Evolutionary conservation across 92 coral and sea anemone genomes (phyloP).

Genomic region (Parazoanthus swiftii): DNA sequence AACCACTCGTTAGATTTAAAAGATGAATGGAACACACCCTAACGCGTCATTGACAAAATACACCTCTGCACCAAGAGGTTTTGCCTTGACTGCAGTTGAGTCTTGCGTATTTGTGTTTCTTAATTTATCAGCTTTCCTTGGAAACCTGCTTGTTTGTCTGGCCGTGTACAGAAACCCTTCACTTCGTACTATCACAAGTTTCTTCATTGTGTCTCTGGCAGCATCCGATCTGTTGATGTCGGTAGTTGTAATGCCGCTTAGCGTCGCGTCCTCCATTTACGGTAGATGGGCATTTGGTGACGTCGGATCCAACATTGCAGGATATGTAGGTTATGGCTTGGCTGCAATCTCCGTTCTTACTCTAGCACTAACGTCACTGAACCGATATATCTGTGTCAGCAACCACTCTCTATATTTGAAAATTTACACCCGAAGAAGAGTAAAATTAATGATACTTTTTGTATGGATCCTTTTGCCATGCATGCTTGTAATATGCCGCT

Average conservation of each 20-base stretch:
- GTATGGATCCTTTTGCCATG: not conserved
- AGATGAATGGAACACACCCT: not conserved
- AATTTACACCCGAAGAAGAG: not conserved
- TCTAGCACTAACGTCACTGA: not conserved
- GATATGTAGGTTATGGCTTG: not conserved
- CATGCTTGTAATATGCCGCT: not conserved
- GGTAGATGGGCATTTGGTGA: not conserved
- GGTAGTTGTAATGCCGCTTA: not conserved
- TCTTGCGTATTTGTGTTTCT: not conserved
- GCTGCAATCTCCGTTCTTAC: not conserved
- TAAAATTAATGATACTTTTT: not conserved
- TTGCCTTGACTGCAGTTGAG: not conserved
- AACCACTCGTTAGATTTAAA: too few species aligned
- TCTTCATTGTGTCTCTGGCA: constrained; percentile 1
- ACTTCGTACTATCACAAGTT: not conserved
- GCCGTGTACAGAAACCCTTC: not conserved
- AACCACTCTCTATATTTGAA: not conserved
- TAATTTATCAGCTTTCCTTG: not conserved
- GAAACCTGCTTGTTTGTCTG: constrained; percentile 7
- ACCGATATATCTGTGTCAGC: constrained; percentile 4
- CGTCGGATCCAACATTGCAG: not conserved
- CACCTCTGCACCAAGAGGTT: not conserved
- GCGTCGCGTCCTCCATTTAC: not conserved
- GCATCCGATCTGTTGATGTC: not conserved
- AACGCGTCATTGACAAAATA: not conserved